phyloP scores from a whole-genome alignment of 2,113 vertebrate species.

The Calyptommatus sinebrachiatus region DNA sequence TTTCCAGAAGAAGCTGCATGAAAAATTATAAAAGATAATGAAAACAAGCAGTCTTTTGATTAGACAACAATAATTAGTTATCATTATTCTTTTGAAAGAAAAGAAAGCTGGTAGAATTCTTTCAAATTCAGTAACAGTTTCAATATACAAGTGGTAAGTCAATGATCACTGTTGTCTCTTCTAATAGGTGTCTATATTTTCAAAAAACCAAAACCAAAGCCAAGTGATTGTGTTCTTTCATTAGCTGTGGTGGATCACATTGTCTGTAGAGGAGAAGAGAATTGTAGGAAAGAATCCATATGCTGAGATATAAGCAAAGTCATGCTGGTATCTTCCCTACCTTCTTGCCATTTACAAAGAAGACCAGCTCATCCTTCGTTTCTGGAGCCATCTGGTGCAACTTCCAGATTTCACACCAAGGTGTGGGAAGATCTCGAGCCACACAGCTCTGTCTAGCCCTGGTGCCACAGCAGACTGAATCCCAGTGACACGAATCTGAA shows the following conservation, averaged over 20 bases:
- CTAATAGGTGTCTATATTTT: background rate
- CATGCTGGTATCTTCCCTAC: conserved; percentile 65
- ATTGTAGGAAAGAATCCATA: background rate
- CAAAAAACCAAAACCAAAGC: background rate
- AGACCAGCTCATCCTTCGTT: conserved; percentile 76
- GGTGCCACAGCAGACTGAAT: background rate
- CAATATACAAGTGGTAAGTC: background rate
- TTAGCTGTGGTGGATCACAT: background rate
- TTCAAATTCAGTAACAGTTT: background rate
- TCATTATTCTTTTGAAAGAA: background rate
- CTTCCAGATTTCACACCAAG: conserved; percentile 12
- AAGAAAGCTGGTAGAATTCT: background rate
- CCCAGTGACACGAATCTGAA: background rate
- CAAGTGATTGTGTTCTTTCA: background rate
- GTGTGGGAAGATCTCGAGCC: background rate
- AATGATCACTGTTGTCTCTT: background rate
- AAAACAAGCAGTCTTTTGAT: no score
- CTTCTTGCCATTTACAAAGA: conserved; percentile 96
- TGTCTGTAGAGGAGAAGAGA: background rate
- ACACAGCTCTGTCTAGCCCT: conserved; percentile 18
- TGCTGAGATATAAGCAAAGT: background rate
- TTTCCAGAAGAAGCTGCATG: background rate
- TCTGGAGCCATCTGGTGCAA: conserved; percentile 45
- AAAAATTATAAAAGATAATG: no score
- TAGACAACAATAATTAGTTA: background rate